These are phyloP conservation scores for Zoroaster sp. DNA, from an alignment of 53 echinoderm and acorn worm genomes.

Conservation along the genomic window DNA sequence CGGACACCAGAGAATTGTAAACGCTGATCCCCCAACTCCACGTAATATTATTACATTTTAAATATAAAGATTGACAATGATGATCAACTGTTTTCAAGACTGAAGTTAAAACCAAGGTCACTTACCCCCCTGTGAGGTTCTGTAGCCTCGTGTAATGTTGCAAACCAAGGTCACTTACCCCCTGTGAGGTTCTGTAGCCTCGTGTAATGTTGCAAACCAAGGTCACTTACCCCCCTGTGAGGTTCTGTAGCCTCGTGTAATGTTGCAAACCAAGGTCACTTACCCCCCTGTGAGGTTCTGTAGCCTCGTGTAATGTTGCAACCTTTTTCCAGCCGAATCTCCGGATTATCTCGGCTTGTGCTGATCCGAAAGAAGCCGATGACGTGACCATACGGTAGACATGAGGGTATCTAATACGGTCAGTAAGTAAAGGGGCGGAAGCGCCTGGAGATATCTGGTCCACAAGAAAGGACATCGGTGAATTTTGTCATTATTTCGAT, in stretches of 20 bases:
- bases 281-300: conserved; percentile 57
- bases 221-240: conserved; percentile 32
- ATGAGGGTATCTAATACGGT: conserved; percentile 37
- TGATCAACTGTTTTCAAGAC: too few species aligned
- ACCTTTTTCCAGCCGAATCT: conserved; percentile 49
- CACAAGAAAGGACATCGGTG: neutral
- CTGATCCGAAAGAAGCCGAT: conserved; percentile 42
- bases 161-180: too few species aligned
- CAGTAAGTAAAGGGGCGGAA: conserved; percentile 34
- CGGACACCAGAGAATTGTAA: too few species aligned
- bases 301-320: conserved; percentile 37
- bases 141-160: too few species aligned
- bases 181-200: too few species aligned
- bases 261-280: neutral
- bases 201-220: neutral
- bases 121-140: too few species aligned
- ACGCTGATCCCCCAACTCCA: too few species aligned
- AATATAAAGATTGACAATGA: too few species aligned
- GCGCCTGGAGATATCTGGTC: conserved; percentile 40
- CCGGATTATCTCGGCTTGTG: conserved; percentile 32
- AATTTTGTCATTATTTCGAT: too few species aligned
- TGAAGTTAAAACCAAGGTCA: too few species aligned
- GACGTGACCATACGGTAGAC: conserved; percentile 47
- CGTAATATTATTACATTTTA: too few species aligned
- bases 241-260: too few species aligned